Evolutionary conservation across 1,140 invertebrate genomes (phyloP).

Genomic region (Saccostrea echinata): DNA sequence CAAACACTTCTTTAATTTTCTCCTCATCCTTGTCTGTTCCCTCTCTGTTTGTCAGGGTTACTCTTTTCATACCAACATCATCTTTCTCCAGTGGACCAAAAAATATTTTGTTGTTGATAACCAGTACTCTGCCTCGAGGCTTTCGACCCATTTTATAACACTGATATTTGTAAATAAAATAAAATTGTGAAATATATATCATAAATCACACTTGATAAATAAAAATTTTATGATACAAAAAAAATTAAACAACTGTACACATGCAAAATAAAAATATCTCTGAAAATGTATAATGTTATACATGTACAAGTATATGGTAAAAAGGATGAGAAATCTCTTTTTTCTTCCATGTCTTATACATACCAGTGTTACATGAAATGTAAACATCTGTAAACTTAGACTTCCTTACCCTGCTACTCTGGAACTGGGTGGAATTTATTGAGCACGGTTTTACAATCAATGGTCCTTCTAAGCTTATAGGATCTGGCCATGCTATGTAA

Average conservation of each 20-base stretch:
- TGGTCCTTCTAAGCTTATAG: background rate
- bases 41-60: slow-evolving; percentile 33
- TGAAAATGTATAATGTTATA: too few species aligned
- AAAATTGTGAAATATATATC: too few species aligned
- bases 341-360: too few species aligned
- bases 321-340: too few species aligned
- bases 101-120: slow-evolving; percentile 56
- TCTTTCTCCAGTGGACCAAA: slow-evolving; percentile 36
- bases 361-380: too few species aligned
- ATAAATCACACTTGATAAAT: too few species aligned
- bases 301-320: too few species aligned
- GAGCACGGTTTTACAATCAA: background rate
- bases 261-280: too few species aligned
- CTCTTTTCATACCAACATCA: slow-evolving; percentile 29
- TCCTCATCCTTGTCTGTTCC: slow-evolving; percentile 49
- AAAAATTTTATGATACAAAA: too few species aligned
- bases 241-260: too few species aligned
- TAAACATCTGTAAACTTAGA: too few species aligned
- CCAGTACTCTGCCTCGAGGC: slow-evolving; percentile 50
- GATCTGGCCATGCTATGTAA: slow-evolving; percentile 9
- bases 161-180: background rate
- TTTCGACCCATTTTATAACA: slow-evolving; percentile 51
- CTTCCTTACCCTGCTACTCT: background rate
- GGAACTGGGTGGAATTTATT: background rate
- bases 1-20: slow-evolving; percentile 42